A percentile compares a stretch with the other conserved stretches of the same genome.
These are phyloP conservation scores for Paralichthys olivaceus DNA, from an alignment of 2,113 vertebrate species.

Conservation along the genomic window DNA sequence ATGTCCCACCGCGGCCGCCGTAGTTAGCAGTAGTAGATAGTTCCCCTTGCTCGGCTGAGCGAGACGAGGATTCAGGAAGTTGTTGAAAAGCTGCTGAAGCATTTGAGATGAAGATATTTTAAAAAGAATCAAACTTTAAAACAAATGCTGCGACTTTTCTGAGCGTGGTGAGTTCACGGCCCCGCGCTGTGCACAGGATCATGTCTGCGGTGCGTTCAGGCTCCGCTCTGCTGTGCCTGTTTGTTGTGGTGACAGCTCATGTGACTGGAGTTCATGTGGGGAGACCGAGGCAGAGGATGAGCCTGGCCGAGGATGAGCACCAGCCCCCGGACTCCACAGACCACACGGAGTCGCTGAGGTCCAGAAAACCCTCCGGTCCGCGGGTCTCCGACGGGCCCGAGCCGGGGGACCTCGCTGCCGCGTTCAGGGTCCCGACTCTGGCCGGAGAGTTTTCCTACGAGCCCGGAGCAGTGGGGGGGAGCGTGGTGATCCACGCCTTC, in stretches of 20 bases:
- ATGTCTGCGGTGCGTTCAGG: conserved; percentile 41
- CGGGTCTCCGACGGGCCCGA: conserved; percentile 47
- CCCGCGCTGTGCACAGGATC: not conserved
- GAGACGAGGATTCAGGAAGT: not conserved
- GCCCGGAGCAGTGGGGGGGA: conserved; percentile 18
- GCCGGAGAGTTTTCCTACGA: conserved; percentile 77
- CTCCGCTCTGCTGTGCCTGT: conserved; percentile 28
- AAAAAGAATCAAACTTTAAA: not conserved
- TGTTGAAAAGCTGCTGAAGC: not conserved
- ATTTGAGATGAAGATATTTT: not conserved
- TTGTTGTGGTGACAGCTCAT: conserved; percentile 29
- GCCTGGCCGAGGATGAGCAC: not conserved
- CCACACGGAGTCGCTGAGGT: not conserved
- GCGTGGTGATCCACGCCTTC: conserved; percentile 82
- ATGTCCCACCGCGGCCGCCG: conserved; percentile 32
- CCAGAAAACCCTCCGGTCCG: not conserved
- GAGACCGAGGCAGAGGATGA: conserved; percentile 11
- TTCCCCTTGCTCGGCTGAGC: not conserved
- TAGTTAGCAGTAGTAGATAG: conserved; percentile 33
- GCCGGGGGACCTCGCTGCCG: conserved; percentile 71
- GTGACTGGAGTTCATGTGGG: not conserved
- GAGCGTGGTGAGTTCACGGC: conserved; percentile 29
- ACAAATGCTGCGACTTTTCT: not conserved
- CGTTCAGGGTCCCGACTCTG: conserved; percentile 79
- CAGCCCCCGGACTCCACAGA: not conserved